Conservation (phyloP, 2,113 vertebrate genomes). For the Dolichallabes microphthalmus region DNA sequence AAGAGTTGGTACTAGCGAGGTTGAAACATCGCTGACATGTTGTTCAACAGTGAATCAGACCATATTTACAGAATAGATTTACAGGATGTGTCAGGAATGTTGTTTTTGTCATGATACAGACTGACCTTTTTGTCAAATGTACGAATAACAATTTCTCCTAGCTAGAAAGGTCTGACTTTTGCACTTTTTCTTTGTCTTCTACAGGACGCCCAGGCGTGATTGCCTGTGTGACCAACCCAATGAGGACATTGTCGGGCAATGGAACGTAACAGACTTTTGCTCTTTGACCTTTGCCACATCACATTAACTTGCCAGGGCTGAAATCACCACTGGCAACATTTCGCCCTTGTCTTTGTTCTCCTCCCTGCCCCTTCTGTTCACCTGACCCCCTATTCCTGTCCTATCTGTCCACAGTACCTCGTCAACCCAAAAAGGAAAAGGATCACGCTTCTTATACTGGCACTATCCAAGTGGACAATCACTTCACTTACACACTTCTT, state of each 20-base stretch:
- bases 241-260: slow-evolving; percentile 63
- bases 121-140: neutral
- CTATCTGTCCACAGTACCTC: slow-evolving; percentile 13
- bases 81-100: neutral
- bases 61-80: neutral
- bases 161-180: slow-evolving; percentile 7
- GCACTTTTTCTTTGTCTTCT: slow-evolving; percentile 9
- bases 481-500: neutral
- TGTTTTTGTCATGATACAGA: neutral
- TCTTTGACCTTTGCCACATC: slow-evolving; percentile 51
- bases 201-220: slow-evolving; percentile 17
- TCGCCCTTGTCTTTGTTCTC: slow-evolving; percentile 39
- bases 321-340: slow-evolving; percentile 38
- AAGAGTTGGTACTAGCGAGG: neutral
- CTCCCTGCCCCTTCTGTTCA: slow-evolving; percentile 43
- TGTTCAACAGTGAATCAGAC: neutral
- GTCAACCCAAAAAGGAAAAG: neutral
- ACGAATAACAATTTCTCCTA: neutral
- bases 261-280: slow-evolving; percentile 76
- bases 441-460: neutral
- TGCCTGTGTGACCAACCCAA: slow-evolving; percentile 38
- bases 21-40: neutral
- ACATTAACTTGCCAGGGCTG: slow-evolving; percentile 54
- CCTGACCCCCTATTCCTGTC: slow-evolving; percentile 4
- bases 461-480: neutral